Evolutionary conservation across 2,888 invertebrate genomes (phyloP).

Genomic region (Halictus ligatus): DNA sequence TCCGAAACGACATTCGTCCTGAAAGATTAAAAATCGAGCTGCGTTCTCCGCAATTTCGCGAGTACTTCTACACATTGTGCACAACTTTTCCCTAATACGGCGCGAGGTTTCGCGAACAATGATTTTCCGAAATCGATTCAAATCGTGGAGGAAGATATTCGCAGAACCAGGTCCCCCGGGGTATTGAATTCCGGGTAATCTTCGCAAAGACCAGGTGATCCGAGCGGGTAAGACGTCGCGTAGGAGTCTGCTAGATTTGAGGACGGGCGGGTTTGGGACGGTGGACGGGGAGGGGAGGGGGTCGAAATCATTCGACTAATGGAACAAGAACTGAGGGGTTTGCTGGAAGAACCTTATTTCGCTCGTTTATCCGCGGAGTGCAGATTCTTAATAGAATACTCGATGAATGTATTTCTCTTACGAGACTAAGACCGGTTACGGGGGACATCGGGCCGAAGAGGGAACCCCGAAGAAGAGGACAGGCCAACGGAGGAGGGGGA

Average conservation of each 20-base stretch:
- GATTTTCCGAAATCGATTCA: not conserved
- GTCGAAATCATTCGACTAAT: constrained; percentile 73
- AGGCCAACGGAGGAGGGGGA: constrained; percentile 25
- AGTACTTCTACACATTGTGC: no score
- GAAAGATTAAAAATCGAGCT: no score
- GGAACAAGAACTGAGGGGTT: constrained; percentile 63
- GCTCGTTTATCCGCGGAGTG: constrained; percentile 78
- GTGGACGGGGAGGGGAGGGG: constrained; percentile 39
- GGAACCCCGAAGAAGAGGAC: constrained; percentile 25
- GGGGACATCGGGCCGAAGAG: constrained; percentile 46
- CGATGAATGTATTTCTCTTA: constrained; percentile 81
- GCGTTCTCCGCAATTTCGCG: no score
- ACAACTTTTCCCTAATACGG: not conserved
- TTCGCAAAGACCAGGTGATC: constrained; percentile 55
- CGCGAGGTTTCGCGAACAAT: not conserved
- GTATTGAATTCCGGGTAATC: constrained; percentile 54
- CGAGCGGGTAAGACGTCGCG: constrained; percentile 51
- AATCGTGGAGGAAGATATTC: not conserved
- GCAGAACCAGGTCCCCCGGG: constrained; percentile 1
- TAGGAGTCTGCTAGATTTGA: constrained; percentile 32
- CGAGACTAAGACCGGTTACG: constrained; percentile 75
- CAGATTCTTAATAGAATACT: constrained; percentile 81
- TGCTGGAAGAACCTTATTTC: constrained; percentile 71
- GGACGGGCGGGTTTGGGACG: no score
- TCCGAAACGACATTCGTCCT: no score